These are phyloP conservation scores for Nycteola revayana DNA, from an alignment of 2,888 invertebrate species.

Conservation along the genomic window DNA sequence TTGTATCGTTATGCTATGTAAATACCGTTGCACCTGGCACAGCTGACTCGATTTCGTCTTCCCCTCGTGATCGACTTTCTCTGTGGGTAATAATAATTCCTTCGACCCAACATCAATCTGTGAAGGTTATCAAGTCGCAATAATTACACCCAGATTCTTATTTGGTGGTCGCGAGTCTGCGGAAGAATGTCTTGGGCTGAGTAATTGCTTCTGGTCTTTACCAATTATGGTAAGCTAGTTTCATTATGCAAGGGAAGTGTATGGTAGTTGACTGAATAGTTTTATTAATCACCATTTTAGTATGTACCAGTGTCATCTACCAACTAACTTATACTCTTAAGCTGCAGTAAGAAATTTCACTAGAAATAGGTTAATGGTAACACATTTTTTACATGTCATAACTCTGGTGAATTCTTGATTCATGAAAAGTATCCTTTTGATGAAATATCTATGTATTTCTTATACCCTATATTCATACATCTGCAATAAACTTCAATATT, in stretches of 20 bases:
- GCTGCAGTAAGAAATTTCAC: no score
- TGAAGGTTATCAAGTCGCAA: slow-evolving; percentile 34
- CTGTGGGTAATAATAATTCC: slow-evolving; percentile 15
- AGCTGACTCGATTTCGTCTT: slow-evolving; percentile 34
- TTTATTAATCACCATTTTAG: slow-evolving; percentile 13
- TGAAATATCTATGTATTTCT: no score
- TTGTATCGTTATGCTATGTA: slow-evolving; percentile 33
- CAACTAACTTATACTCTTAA: no score
- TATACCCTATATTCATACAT: no score
- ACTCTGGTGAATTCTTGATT: no score
- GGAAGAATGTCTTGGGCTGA: slow-evolving; percentile 29
- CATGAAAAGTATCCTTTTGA: no score
- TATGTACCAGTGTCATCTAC: no score
- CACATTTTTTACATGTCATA: no score
- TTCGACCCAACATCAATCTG: slow-evolving; percentile 11
- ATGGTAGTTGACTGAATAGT: slow-evolving; percentile 18
- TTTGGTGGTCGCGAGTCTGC: slow-evolving; percentile 28
- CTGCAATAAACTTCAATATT: no score
- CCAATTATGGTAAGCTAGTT: slow-evolving; percentile 25
- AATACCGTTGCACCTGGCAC: slow-evolving; percentile 36
- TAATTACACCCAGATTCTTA: slow-evolving; percentile 28
- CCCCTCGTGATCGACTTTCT: slow-evolving; percentile 23
- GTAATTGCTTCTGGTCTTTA: slow-evolving; percentile 18
- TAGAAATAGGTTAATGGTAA: no score
- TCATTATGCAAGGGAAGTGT: slow-evolving; percentile 21